phyloP scores from a whole-genome alignment of 37 sponge, comb jelly and placozoan genomes.

The Beroe ovata region DNA sequence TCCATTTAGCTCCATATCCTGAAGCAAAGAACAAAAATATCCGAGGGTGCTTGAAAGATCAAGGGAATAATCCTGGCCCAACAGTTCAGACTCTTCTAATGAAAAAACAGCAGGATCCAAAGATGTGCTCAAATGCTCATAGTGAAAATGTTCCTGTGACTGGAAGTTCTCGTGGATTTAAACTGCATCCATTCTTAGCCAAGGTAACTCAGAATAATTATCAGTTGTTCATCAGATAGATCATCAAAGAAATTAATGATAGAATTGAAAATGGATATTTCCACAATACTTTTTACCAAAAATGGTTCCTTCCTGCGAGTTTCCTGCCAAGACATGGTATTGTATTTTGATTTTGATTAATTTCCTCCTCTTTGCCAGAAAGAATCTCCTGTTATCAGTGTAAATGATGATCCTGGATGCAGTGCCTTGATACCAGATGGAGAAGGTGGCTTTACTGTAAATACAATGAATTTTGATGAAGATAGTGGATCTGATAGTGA shows the following conservation, averaged over 20 bases:
- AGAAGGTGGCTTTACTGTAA: background rate
- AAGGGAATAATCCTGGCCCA: slow-evolving; percentile 11
- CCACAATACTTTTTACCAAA: too few relatives aligned
- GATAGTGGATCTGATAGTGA: background rate
- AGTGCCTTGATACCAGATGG: slow-evolving; percentile 13
- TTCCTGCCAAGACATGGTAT: too few relatives aligned
- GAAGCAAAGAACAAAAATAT: background rate
- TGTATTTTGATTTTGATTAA: background rate
- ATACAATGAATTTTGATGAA: background rate
- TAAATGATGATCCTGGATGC: background rate
- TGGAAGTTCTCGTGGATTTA: background rate
- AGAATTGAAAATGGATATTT: too few relatives aligned
- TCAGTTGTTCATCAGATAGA: too few relatives aligned
- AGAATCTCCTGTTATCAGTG: background rate
- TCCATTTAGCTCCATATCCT: slow-evolving; percentile 3
- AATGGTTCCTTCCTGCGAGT: too few relatives aligned
- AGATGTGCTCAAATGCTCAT: too few relatives aligned
- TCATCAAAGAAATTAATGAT: too few relatives aligned
- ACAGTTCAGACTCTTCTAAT: background rate
- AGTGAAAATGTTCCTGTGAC: background rate
- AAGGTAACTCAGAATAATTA: too few relatives aligned
- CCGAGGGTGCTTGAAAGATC: slow-evolving; percentile 25
- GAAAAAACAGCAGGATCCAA: too few relatives aligned
- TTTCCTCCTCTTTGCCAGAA: background rate
- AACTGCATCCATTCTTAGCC: slow-evolving; percentile 30